Evolutionary conservation across 2,113 vertebrate species (phyloP).

Genomic region (Gopherus flavomarginatus): DNA sequence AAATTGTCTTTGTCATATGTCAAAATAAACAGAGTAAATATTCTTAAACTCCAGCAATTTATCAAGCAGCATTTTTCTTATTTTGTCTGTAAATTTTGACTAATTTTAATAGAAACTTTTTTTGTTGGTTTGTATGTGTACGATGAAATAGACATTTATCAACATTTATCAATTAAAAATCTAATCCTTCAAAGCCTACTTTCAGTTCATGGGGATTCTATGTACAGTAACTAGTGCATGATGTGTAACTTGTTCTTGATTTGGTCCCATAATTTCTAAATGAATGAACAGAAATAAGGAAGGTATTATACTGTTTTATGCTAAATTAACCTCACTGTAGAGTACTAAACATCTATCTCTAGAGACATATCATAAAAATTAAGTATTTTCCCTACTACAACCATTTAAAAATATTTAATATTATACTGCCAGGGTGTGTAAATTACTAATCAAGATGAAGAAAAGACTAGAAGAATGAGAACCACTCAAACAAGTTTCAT

Average conservation of each 20-base stretch:
- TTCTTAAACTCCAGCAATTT: neutral
- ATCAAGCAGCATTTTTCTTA: neutral
- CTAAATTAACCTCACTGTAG: constrained; percentile 70
- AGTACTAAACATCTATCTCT: constrained; percentile 67
- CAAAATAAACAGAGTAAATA: neutral
- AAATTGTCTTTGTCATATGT: neutral
- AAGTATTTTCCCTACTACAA: constrained; percentile 63
- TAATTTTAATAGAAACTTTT: neutral
- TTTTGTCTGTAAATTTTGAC: neutral
- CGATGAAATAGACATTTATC: neutral
- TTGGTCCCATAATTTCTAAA: constrained; percentile 59
- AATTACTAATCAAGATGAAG: constrained; percentile 55
- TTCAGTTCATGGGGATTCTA: neutral
- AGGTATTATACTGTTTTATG: constrained; percentile 64
- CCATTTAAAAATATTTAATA: constrained; percentile 58
- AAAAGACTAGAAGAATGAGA: constrained; percentile 43
- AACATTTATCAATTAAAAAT: neutral
- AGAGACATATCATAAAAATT: constrained; percentile 49
- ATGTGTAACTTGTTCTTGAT: constrained; percentile 19
- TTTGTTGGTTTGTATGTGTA: neutral
- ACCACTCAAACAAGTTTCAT: constrained; percentile 28
- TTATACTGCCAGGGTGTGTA: constrained; percentile 61
- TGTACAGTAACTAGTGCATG: neutral
- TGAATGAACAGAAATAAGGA: constrained; percentile 68
- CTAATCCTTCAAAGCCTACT: neutral